Conservation (phyloP, 2,888 invertebrate genomes). For the Harpagoxenus sublaevis region DNA sequence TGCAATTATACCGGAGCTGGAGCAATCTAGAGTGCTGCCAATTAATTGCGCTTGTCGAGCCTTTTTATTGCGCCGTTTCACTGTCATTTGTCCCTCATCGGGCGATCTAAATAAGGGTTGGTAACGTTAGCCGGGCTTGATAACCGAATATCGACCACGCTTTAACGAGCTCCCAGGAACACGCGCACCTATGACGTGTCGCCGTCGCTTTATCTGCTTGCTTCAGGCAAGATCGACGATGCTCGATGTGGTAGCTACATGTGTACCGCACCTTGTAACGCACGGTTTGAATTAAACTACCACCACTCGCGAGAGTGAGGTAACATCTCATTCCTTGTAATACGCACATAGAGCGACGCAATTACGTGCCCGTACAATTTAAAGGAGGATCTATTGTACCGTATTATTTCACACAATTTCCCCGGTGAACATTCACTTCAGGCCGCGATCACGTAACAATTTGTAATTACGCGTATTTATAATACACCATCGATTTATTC, state of each 20-base stretch:
- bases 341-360: slow-evolving; percentile 32
- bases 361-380: slow-evolving; percentile 39
- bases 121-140: slow-evolving; percentile 40
- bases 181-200: slow-evolving; percentile 72
- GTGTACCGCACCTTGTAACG: slow-evolving; percentile 71
- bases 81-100: slow-evolving; percentile 54
- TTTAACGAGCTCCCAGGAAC: slow-evolving; percentile 73
- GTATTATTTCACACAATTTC: slow-evolving; percentile 8
- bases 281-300: slow-evolving; percentile 69
- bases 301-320: slow-evolving; percentile 44
- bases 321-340: slow-evolving; percentile 57
- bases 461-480: slow-evolving; percentile 32
- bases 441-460: slow-evolving; percentile 30
- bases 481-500: slow-evolving; percentile 7
- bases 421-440: neutral
- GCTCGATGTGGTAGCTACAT: slow-evolving; percentile 71
- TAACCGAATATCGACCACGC: slow-evolving; percentile 66
- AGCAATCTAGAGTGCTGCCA: slow-evolving; percentile 34
- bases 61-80: slow-evolving; percentile 42
- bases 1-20: slow-evolving; percentile 22
- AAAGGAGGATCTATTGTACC: slow-evolving; percentile 22
- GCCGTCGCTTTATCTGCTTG: slow-evolving; percentile 74
- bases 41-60: slow-evolving; percentile 38
- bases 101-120: slow-evolving; percentile 50
- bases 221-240: slow-evolving; percentile 72